These are phyloP conservation scores for Lumbricus terrestris DNA, from an alignment of 2,888 invertebrate species.

Conservation along the genomic window DNA sequence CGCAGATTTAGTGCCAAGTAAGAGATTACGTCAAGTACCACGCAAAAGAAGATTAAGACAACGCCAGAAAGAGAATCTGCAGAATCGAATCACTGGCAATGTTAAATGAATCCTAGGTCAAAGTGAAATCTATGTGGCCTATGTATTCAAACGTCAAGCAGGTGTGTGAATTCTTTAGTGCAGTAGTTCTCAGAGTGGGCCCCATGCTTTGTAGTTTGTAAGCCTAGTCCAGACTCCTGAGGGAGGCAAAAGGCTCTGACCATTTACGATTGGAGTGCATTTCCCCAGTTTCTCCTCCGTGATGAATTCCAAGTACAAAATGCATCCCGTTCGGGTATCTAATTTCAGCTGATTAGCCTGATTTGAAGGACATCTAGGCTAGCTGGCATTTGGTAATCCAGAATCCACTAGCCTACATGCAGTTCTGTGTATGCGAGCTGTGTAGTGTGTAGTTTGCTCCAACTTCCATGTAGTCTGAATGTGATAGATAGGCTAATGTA, in stretches of 20 bases:
- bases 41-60: too few species aligned
- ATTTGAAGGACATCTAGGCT: background rate
- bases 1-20: too few species aligned
- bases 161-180: too few species aligned
- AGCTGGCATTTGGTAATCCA: background rate
- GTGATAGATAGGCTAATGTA: background rate
- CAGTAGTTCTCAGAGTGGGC: too few species aligned
- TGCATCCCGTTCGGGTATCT: background rate
- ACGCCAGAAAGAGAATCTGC: too few species aligned
- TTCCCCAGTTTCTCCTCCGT: background rate
- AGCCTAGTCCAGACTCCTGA: background rate
- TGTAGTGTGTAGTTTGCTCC: background rate
- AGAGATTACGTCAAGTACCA: too few species aligned
- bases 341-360: background rate
- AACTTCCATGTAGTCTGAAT: background rate
- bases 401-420: background rate
- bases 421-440: background rate
- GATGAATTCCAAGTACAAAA: background rate
- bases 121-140: too few species aligned
- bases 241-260: background rate
- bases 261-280: background rate
- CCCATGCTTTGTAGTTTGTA: background rate
- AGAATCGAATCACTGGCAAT: too few species aligned
- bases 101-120: too few species aligned
- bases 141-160: too few species aligned